Evolutionary conservation across 2,113 vertebrate genomes (phyloP).

Genomic region (Tupaia tana): DNA sequence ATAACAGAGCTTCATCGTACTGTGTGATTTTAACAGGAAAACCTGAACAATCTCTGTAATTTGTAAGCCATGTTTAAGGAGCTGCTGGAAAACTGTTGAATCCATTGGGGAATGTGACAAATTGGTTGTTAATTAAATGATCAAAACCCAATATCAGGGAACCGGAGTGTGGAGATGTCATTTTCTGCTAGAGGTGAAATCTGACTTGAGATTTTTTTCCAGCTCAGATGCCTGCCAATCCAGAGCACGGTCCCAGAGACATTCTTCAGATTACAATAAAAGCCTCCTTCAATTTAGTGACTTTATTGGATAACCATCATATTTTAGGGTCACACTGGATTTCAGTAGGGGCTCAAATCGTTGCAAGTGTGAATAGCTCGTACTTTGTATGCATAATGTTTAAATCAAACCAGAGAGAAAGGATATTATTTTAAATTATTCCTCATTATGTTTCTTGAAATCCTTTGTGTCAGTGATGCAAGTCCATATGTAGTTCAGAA

Average conservation of each 20-base stretch:
- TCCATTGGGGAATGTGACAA: conserved; percentile 7
- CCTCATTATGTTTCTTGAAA: conserved; percentile 10
- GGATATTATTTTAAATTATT: conserved; percentile 23
- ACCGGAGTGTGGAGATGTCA: neutral
- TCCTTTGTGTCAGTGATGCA: neutral
- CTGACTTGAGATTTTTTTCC: conserved; percentile 74
- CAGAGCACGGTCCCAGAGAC: conserved; percentile 18
- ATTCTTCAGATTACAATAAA: conserved; percentile 51
- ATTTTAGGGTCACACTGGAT: conserved; percentile 69
- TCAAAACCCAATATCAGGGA: conserved; percentile 32
- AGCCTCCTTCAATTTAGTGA: neutral
- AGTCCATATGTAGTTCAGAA: neutral
- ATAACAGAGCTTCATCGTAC: neutral
- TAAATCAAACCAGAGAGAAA: conserved; percentile 60
- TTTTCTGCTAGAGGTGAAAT: conserved; percentile 55
- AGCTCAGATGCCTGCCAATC: conserved; percentile 10
- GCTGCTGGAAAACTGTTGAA: neutral
- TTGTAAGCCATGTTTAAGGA: neutral
- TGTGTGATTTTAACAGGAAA: conserved; percentile 20
- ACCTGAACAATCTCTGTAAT: neutral
- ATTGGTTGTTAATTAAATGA: conserved; percentile 45
- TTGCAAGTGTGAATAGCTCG: conserved; percentile 12
- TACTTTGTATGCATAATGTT: neutral
- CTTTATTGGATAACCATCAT: conserved; percentile 68
- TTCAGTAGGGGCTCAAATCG: neutral